phyloP scores from a whole-genome alignment of 2,888 invertebrate genomes.

The Dioctria rufipes region DNA sequence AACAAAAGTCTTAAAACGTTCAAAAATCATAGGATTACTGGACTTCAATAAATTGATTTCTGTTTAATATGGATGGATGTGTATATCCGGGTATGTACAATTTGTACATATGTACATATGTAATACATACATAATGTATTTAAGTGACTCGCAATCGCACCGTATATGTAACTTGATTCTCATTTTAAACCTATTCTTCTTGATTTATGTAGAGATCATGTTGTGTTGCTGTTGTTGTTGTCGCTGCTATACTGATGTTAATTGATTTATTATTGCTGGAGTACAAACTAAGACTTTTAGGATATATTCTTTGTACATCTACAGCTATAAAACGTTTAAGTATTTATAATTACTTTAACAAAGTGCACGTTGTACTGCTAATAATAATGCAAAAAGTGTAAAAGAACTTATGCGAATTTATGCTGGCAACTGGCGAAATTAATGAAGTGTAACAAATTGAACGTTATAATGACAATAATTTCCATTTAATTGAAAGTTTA shows the following conservation, averaged over 20 bases:
- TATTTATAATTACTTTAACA: background rate
- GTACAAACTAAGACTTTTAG: too few relatives aligned
- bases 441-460: slow-evolving; percentile 19
- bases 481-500: too few relatives aligned
- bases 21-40: slow-evolving; percentile 3
- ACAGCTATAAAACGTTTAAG: background rate
- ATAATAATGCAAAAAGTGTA: slow-evolving; percentile 2
- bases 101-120: background rate
- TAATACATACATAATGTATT: too few relatives aligned
- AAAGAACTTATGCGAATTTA: background rate
- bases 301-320: too few relatives aligned
- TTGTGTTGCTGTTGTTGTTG: slow-evolving; percentile 15
- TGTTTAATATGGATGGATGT: background rate
- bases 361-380: background rate
- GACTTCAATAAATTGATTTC: slow-evolving; percentile 15
- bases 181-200: too few relatives aligned
- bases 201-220: background rate
- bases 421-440: background rate
- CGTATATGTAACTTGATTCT: too few relatives aligned
- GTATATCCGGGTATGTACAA: background rate
- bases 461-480: slow-evolving; percentile 5
- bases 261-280: slow-evolving; percentile 35
- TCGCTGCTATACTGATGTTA: background rate
- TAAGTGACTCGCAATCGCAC: too few relatives aligned
- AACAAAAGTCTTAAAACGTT: slow-evolving; percentile 1